Percentiles rank a stretch among this genome's conserved stretches.
Conservation (phyloP, 1,140 invertebrate species). For the Hyles vespertilio region DNA sequence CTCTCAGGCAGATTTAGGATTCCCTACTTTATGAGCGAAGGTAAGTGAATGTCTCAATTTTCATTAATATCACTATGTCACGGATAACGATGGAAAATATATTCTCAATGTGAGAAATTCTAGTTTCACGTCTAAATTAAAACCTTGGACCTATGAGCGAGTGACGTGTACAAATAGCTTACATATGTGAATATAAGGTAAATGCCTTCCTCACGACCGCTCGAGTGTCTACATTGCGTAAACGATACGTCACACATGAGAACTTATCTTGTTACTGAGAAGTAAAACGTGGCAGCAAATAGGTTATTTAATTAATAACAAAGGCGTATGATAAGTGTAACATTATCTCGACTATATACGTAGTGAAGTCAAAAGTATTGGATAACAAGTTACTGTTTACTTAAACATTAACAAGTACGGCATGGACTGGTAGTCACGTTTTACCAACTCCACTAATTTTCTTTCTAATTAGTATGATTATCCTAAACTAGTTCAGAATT, state of each 20-base stretch:
- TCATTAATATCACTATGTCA: no score
- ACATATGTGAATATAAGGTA: background rate
- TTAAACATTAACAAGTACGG: slow-evolving; percentile 18
- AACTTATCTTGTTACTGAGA: no score
- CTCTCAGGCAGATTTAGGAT: slow-evolving; percentile 92
- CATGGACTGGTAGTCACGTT: slow-evolving; percentile 12
- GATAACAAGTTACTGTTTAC: slow-evolving; percentile 11
- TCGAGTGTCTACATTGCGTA: background rate
- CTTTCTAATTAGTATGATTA: slow-evolving; percentile 28
- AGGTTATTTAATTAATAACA: no score
- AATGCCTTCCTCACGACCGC: slow-evolving; percentile 1
- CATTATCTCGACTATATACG: background rate
- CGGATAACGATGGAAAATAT: no score
- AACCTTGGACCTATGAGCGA: background rate
- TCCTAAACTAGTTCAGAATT: slow-evolving; percentile 15
- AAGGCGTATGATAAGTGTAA: no score
- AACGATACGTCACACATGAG: slow-evolving; percentile 3
- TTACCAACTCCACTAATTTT: slow-evolving; percentile 25
- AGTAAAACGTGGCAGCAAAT: no score
- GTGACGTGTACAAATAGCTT: background rate
- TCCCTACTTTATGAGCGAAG: slow-evolving; percentile 95
- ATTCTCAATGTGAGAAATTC: no score
- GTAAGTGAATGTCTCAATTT: slow-evolving; percentile 65
- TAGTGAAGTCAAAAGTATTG: background rate
- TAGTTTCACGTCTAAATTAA: background rate